Conservation (phyloP, 2,888 invertebrate genomes). For the Chymomyza amoena region DNA sequence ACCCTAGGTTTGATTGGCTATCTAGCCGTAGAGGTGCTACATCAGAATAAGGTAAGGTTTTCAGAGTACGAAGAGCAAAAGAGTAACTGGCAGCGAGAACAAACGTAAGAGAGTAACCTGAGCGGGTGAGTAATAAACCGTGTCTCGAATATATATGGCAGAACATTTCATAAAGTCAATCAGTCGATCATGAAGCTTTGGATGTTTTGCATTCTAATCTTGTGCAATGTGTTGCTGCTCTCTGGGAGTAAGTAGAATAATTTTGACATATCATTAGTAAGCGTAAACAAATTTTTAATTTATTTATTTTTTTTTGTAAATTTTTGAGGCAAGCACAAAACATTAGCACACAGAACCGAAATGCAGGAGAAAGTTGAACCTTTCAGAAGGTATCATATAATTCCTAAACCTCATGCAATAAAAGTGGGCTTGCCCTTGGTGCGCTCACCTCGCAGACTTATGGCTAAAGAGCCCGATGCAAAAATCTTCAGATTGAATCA, state of each 20-base stretch:
- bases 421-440: too few species aligned
- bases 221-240: constrained; percentile 76
- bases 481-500: too few species aligned
- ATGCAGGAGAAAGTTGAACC: not conserved
- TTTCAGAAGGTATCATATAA: too few species aligned
- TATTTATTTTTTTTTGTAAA: not conserved
- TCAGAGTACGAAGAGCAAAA: not conserved
- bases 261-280: not conserved
- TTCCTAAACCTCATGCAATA: too few species aligned
- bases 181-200: not conserved
- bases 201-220: constrained; percentile 31
- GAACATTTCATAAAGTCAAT: not conserved
- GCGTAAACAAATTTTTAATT: not conserved
- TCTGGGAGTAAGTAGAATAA: constrained; percentile 3
- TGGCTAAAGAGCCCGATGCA: too few species aligned
- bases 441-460: too few species aligned
- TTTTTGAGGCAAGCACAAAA: not conserved
- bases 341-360: too few species aligned
- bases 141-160: not conserved
- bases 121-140: not conserved
- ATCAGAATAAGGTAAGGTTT: constrained; percentile 85
- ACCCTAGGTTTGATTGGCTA: constrained; percentile 87
- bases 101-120: not conserved
- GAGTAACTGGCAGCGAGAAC: not conserved
- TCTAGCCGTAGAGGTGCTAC: constrained; percentile 87